Evolutionary conservation across 1,140 invertebrate genomes (phyloP), one percentile per base, ranked within the genome.

Genomic region (Aricia agestis): DNA sequence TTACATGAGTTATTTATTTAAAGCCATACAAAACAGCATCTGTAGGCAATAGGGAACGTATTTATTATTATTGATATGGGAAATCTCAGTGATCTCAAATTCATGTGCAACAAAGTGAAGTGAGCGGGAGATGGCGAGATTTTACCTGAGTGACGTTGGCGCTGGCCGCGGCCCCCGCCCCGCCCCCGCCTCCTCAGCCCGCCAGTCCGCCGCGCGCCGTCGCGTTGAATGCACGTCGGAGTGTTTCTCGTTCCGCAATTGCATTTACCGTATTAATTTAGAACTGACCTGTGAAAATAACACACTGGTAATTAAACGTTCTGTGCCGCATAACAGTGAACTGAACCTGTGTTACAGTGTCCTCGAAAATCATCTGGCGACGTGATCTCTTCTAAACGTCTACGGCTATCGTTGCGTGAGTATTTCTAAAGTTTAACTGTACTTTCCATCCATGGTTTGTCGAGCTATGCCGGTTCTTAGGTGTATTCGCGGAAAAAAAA

Each of bases 401-500:
- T 74, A 79, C 76, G 75, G 74, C 76, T 71, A 77, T 78, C 75
- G 75, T 78, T 72, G 78, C 80, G 85, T 89, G 81, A 87, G 86
- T 87, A 86, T 84, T 69, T 83, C 80, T 81, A 83, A 80, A 79
- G 82, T 85, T 83, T 88, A 89, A 89, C 87, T 84, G 85, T 89
- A 86, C 82, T 85, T 87, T 89, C 85, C 77, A 82, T 82, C 82
- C 78, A 85, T 84, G 79, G 83, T 83, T 83, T 82, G 78, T 78
- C 75, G 76, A 80, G 76, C 79, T 78, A 81, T 77, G 82, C 77
- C 81, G 78, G 79, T 83, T 83, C 80, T 81, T 77, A 81, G 82
- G 79, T 81, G 78, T 78, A 81, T 86, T 89, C 82, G 84, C 87
- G 82, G 82, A 87, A 87, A 87, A 74, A 86, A 87, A 83, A 85